phyloP scores from a whole-genome alignment of 1,140 invertebrate species.

The Rhyacophila brunnea region DNA sequence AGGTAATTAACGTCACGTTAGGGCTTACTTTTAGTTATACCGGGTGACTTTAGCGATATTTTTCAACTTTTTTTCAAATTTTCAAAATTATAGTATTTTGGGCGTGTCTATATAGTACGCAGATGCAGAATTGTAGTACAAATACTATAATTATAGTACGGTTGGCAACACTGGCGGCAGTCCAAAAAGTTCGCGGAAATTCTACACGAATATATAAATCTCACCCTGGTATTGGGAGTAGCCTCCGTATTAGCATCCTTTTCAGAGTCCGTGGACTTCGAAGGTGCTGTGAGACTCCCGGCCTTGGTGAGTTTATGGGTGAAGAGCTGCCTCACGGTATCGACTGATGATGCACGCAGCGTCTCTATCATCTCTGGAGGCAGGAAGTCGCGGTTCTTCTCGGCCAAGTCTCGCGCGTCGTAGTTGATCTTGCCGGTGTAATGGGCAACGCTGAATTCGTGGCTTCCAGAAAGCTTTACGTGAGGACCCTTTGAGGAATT shows the following conservation, averaged over 20 bases:
- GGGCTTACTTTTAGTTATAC: too few species aligned
- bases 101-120: too few species aligned
- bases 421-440: slow-evolving; percentile 84
- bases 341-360: slow-evolving; percentile 72
- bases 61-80: too few species aligned
- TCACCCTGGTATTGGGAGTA: slow-evolving; percentile 24
- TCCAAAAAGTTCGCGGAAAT: too few species aligned
- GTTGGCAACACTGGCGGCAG: too few species aligned
- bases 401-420: slow-evolving; percentile 75
- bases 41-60: too few species aligned
- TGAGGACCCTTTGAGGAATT: slow-evolving; percentile 56
- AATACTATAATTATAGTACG: too few species aligned
- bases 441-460: slow-evolving; percentile 78
- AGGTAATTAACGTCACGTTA: too few species aligned
- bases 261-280: not conserved
- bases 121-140: too few species aligned
- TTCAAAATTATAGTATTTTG: too few species aligned
- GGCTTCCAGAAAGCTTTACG: slow-evolving; percentile 61
- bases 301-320: slow-evolving; percentile 83
- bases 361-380: slow-evolving; percentile 83
- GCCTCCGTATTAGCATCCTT: slow-evolving; percentile 20
- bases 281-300: slow-evolving; percentile 64
- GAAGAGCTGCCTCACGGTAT: slow-evolving; percentile 76
- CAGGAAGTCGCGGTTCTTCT: slow-evolving; percentile 86
- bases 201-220: too few species aligned